Conservation (phyloP, 2,888 invertebrate genomes). For the Eupithecia vulgata region DNA sequence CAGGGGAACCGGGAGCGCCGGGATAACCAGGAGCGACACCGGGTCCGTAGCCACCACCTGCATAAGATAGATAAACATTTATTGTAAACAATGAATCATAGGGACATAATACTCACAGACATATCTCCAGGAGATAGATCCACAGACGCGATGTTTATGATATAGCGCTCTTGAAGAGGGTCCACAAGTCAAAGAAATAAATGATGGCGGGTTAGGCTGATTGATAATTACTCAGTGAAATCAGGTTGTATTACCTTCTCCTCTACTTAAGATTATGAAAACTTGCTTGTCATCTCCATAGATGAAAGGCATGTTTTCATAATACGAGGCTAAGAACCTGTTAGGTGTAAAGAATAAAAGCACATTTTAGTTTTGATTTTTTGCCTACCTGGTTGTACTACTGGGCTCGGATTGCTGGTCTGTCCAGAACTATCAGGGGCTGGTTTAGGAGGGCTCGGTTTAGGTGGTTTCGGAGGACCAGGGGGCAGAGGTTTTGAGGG, state of each 20-base stretch:
- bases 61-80: constrained; percentile 7
- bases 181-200: no score
- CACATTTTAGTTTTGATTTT: not conserved
- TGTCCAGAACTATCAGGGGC: constrained; percentile 71
- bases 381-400: constrained; percentile 48
- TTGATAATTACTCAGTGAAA: not conserved
- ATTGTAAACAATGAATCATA: not conserved
- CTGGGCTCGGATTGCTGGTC: constrained; percentile 69
- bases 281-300: no score
- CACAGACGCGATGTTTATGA: no score
- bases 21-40: constrained; percentile 49
- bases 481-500: constrained; percentile 69
- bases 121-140: no score
- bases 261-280: no score
- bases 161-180: no score
- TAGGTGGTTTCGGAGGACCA: constrained; percentile 56
- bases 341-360: not conserved
- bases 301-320: not conserved
- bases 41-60: constrained; percentile 42
- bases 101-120: no score
- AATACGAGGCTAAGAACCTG: not conserved
- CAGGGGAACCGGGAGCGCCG: constrained; percentile 49
- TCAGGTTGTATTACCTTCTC: not conserved
- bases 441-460: constrained; percentile 62
- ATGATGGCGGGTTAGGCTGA: not conserved